Base-by-base conservation (phyloP, 2,797 vertebrate genomes). In the Numenius phaeopus region DNA sequence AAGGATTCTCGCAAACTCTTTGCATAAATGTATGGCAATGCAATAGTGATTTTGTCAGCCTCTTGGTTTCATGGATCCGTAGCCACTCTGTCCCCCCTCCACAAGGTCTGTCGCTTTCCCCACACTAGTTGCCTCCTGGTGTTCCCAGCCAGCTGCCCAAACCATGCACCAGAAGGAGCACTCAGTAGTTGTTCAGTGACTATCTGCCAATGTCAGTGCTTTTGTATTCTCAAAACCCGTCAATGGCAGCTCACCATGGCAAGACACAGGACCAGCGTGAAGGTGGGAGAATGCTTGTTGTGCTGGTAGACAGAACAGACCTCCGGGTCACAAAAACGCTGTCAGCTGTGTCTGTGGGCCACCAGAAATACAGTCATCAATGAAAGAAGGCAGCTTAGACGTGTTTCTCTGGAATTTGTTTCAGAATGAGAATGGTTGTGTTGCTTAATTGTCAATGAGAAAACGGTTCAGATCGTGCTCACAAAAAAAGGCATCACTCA, bases 91-190 rank as follows among this genome's bases (percentile, higher is more conserved):
- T 52, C 20, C 24, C 17, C 7, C 5, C 20, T 52, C 23, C 1
- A 1, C 19, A 67, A 66, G 7, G 26, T 34, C 39, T 58, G 29
- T 37, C 1, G 0, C 11, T 57, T 20, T 62, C n/a, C 23, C 40
- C 13, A 8, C 40, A 23, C 47, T n/a, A 50, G 47, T 22, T 66
- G 32, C 10, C 18, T 47, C 29, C 39, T 26, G 20, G 15, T 44
- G 32, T 62, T 55, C 57, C 57, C 27, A 47, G 67, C 14, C 52
- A 54, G 27, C 32, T 57, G 50, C 39, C 54, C 16, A 24, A 55
- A 18, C 32, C 32, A 14, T 2, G 14, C 29, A 26, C 21, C 22
- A 55, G 24, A 39, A 91, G 26, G 27, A 80, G 7, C 17, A 6
- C n/a, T 71, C 52, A 7, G 1, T 1, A 32, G 24, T 10, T 23